phyloP scores from a whole-genome alignment of 2,888 invertebrate genomes.

The Caenorhabditis uteleia region DNA sequence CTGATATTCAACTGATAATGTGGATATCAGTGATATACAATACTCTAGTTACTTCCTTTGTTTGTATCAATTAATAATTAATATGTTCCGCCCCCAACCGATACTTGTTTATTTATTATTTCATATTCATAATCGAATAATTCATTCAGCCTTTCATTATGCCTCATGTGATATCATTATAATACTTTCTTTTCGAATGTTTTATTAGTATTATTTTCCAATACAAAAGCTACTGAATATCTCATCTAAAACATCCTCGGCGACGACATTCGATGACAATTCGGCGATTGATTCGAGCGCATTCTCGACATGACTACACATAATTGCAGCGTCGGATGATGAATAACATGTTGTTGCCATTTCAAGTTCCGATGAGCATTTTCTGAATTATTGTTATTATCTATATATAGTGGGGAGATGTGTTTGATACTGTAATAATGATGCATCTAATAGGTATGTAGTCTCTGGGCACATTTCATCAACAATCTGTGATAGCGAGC shows the following conservation, averaged over 20 bases:
- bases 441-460: slow-evolving; percentile 32
- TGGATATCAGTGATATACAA: too few species aligned
- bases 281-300: slow-evolving; percentile 79
- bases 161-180: neutral
- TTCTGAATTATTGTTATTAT: too few species aligned
- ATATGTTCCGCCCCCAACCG: too few species aligned
- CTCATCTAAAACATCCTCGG: slow-evolving; percentile 82
- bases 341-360: slow-evolving; percentile 13
- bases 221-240: slow-evolving; percentile 87
- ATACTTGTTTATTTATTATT: too few species aligned
- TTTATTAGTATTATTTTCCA: slow-evolving; percentile 76
- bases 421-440: slow-evolving; percentile 12
- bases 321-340: slow-evolving; percentile 54
- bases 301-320: slow-evolving; percentile 77
- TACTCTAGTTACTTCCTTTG: too few species aligned
- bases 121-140: too few species aligned
- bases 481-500: slow-evolving; percentile 7
- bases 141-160: too few species aligned
- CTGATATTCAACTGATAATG: too few species aligned
- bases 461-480: slow-evolving; percentile 40
- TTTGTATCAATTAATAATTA: too few species aligned
- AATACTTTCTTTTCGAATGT: neutral
- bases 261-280: slow-evolving; percentile 80
- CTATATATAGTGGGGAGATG: neutral
- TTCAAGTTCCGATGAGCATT: slow-evolving; percentile 19